These are phyloP conservation scores for Babylonia areolata DNA, from an alignment of 1,140 invertebrate genomes.

Conservation along the genomic window DNA sequence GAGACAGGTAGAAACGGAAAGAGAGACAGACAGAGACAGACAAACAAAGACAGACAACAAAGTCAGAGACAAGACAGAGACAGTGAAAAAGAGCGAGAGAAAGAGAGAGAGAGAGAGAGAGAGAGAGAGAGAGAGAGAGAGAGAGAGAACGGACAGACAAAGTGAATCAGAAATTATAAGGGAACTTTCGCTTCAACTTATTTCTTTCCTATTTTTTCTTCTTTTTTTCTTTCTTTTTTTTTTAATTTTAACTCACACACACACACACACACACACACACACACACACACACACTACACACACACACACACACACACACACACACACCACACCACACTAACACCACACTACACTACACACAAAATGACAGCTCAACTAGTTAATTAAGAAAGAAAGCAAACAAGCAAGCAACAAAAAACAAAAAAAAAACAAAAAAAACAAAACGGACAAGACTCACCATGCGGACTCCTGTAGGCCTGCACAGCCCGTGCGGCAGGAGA, in stretches of 20 bases:
- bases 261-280: no score
- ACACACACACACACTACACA: no score
- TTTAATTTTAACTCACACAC: no score
- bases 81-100: background rate
- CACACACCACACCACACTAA: no score
- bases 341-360: no score
- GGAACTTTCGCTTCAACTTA: background rate
- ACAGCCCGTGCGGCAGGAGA: slow-evolving; percentile 49
- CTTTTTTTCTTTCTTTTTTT: background rate
- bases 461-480: slow-evolving; percentile 56
- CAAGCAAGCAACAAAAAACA: no score
- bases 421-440: background rate
- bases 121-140: background rate
- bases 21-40: background rate
- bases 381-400: no score
- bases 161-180: background rate
- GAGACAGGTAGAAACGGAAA: background rate
- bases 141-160: background rate
- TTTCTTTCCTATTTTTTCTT: background rate
- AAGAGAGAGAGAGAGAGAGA: background rate
- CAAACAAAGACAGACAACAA: no score
- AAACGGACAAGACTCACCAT: slow-evolving; percentile 53
- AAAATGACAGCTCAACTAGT: no score
- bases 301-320: no score
- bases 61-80: background rate